A percentile compares a stretch with the other conserved stretches of the same genome.
These are phyloP conservation scores for Philopedon plagiatum DNA, from an alignment of 2,888 invertebrate genomes.

Conservation along the genomic window DNA sequence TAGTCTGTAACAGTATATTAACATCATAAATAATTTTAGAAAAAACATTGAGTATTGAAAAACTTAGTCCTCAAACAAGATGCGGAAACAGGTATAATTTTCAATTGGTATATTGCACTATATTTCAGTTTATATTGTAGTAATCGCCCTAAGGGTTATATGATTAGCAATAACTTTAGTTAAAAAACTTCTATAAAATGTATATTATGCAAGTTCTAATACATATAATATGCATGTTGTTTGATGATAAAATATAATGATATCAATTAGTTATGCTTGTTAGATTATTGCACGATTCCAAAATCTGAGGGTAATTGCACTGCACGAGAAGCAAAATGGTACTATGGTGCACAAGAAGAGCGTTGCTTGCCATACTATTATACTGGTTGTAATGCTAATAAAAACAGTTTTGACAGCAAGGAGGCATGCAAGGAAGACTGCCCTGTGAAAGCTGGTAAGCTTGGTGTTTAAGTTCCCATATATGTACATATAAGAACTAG, in stretches of 20 bases:
- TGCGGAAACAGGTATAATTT: too few relatives aligned
- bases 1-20: too few relatives aligned
- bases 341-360: constrained; percentile 86
- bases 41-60: too few relatives aligned
- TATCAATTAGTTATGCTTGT: constrained; percentile 41
- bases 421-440: constrained; percentile 83
- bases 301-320: constrained; percentile 82
- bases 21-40: too few relatives aligned
- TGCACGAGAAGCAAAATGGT: constrained; percentile 85
- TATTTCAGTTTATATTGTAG: too few relatives aligned
- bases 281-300: constrained; percentile 84
- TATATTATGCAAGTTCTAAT: neutral
- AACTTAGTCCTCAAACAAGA: too few relatives aligned
- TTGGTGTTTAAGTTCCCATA: constrained; percentile 12
- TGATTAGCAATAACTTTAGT: too few relatives aligned
- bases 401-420: constrained; percentile 84
- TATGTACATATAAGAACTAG: too few relatives aligned
- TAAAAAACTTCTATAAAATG: too few relatives aligned
- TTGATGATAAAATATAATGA: neutral
- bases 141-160: too few relatives aligned
- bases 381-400: constrained; percentile 92
- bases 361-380: constrained; percentile 95
- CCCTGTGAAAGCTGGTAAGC: constrained; percentile 85
- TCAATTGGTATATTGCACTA: too few relatives aligned
- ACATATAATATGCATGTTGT: neutral